Conservation (phyloP, 2,113 vertebrate species). For the Pitta sordida region DNA sequence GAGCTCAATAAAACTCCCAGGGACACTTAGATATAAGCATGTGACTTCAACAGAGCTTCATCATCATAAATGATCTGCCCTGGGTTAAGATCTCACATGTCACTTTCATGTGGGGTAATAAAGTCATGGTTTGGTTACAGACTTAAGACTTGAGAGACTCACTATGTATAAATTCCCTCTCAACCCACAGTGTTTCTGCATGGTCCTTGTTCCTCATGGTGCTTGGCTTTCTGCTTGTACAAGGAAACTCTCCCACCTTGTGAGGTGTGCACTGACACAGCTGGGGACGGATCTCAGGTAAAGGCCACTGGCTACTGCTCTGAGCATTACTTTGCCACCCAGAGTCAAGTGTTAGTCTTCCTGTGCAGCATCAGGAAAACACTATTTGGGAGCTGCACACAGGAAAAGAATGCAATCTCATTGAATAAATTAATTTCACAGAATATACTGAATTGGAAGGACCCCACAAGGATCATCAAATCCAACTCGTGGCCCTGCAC, state of each 20-base stretch:
- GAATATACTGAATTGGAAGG: not conserved
- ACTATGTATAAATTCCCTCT: not conserved
- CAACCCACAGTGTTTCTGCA: fast-evolving
- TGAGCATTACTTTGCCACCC: not conserved
- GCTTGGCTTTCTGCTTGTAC: not conserved
- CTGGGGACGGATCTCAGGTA: not conserved
- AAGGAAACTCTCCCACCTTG: not conserved
- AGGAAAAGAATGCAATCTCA: not conserved
- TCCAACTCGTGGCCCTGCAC: not conserved
- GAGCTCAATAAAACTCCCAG: not conserved
- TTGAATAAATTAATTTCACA: not conserved
- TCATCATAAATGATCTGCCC: not conserved
- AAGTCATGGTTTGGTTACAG: not conserved
- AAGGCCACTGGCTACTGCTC: not conserved
- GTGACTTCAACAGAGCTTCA: not conserved
- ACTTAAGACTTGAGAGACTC: not conserved
- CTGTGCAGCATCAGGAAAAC: not conserved
- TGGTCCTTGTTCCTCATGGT: not conserved
- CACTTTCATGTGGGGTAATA: not conserved
- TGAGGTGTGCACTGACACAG: fast-evolving
- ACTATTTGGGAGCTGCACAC: not conserved
- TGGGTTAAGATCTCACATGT: not conserved
- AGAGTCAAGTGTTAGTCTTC: not conserved
- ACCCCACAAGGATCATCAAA: not conserved
- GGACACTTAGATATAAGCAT: not conserved